Conservation (phyloP, 2,888 invertebrate species). For the Mamestra brassicae region DNA sequence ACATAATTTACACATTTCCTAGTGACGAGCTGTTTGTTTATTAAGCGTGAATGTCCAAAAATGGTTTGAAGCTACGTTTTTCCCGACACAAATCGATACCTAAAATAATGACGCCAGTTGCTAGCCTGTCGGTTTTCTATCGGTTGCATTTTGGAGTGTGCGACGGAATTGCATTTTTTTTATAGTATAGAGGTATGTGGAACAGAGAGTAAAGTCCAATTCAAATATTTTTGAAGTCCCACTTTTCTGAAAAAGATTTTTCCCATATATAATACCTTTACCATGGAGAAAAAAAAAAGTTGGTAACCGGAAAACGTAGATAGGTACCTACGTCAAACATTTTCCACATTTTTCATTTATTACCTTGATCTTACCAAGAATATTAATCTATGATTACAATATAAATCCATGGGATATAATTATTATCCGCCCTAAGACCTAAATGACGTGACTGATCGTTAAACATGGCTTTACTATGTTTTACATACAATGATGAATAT, state of each 20-base stretch:
- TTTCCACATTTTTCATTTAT: constrained; percentile 34
- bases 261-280: neutral
- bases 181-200: too few species aligned
- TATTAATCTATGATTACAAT: constrained; percentile 7
- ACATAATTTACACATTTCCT: neutral
- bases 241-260: neutral
- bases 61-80: neutral
- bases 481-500: constrained; percentile 38
- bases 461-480: constrained; percentile 4
- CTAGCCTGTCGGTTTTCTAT: too few species aligned
- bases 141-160: too few species aligned
- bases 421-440: constrained; percentile 30
- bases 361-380: constrained; percentile 47
- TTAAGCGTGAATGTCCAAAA: neutral
- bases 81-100: neutral
- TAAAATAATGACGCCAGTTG: too few species aligned
- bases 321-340: neutral
- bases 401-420: constrained; percentile 34
- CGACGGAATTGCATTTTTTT: too few species aligned
- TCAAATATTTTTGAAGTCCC: neutral
- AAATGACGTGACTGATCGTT: constrained; percentile 32
- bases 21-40: neutral
- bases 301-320: neutral
- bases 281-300: neutral
- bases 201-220: too few species aligned